Base-by-base conservation (phyloP, 1,140 invertebrate species). In the Leptinotarsa undecemlineata region DNA sequence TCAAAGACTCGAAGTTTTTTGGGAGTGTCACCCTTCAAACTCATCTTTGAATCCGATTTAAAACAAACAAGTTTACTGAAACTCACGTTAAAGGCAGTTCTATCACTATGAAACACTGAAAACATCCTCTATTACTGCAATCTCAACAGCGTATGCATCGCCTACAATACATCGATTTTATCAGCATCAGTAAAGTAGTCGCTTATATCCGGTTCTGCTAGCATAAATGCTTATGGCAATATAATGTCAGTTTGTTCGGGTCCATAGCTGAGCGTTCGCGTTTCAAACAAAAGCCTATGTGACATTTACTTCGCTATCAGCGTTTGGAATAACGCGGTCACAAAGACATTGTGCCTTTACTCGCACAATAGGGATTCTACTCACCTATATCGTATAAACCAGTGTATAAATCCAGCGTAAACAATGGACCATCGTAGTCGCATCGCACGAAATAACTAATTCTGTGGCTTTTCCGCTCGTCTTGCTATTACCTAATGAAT, bases 301-400 rank as follows among this genome's bases (percentile, higher is more conserved):
- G 71, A 72, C 62, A 64, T 64, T 72, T 72, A 64, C 71, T 60
- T 64, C 42, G 71, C 71, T 72, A 72, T 72, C 71, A 51, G 61
- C 71, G 48, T 66, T 72, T 17, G 33, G 33, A 42, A 42, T 42
- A 42, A 42, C 33, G 51, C 51, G 71, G 71, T 72, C 64, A 72
- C 71, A 72, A 72, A 72, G 71, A 72, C 71, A 72, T 72, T 72
- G 71, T 72, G 42, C 63, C 26, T 64, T 13, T 19, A 19, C 48
- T 60, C 21, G 47, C 42, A 72, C 71, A 72, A 72, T 63, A 64
- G 71, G 62, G 61, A 67, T 64, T 51, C 61, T 64, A n/a, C 26
- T 72, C 48, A 72, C 61, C 71, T 67, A 64, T 66, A 66, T 47
- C 63, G 61, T 20, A 72, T 72, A 72, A 63, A 48, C 61, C 42